phyloP scores from a whole-genome alignment of 2,113 vertebrate genomes.

The Mandrillus leucophaeus region DNA sequence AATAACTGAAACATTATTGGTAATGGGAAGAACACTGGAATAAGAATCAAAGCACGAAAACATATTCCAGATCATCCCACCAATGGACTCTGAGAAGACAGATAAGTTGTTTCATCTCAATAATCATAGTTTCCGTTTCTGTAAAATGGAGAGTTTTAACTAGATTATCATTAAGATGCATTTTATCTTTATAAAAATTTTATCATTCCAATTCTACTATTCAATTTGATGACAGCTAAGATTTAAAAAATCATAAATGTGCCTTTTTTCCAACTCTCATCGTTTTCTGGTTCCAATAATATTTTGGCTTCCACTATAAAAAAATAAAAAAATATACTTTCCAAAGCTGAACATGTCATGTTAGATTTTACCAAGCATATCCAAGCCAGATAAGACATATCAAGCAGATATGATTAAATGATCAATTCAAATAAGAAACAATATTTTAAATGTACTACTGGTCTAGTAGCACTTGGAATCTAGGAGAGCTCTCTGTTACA shows the following conservation, averaged over 20 bases:
- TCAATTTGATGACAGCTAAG: background rate
- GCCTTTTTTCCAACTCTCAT: background rate
- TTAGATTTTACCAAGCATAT: background rate
- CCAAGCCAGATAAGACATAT: background rate
- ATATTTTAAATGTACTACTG: background rate
- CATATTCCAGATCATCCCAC: background rate
- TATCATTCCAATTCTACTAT: constrained; percentile 13
- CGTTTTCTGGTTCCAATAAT: background rate
- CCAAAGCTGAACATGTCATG: background rate
- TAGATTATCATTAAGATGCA: background rate
- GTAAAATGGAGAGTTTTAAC: background rate
- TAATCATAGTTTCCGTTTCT: background rate
- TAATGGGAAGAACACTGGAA: background rate
- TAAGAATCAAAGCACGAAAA: background rate
- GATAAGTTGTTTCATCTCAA: background rate
- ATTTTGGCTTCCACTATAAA: background rate
- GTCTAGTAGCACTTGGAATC: background rate
- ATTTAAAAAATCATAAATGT: constrained; percentile 12
- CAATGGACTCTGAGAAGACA: background rate
- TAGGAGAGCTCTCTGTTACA: background rate
- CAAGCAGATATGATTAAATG: background rate
- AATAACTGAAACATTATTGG: background rate
- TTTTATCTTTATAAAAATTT: constrained; percentile 17
- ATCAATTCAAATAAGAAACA: background rate
- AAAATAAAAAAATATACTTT: background rate